Evolutionary conservation across 2,888 invertebrate genomes (phyloP).

Genomic region (Leucophenga maculata): DNA sequence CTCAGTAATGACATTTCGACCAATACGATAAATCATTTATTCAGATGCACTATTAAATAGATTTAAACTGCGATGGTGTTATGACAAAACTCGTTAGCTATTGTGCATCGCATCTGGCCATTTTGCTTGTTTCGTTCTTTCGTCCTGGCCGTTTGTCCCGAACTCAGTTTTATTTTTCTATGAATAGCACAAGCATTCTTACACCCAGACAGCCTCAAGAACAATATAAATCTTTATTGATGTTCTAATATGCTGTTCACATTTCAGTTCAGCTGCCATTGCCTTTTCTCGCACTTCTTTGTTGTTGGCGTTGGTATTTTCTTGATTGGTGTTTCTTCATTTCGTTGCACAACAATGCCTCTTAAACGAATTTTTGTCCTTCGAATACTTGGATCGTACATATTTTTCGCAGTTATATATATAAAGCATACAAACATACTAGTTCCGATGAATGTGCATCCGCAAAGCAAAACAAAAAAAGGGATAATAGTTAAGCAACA

Average conservation of each 20-base stretch:
- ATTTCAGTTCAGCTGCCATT: neutral
- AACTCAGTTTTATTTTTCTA: slow-evolving; percentile 38
- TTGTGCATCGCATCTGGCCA: neutral
- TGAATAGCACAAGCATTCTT: slow-evolving; percentile 37
- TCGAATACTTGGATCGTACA: neutral
- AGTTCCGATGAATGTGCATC: too few species aligned
- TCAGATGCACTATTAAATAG: neutral
- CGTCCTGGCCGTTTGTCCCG: neutral
- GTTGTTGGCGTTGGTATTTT: neutral
- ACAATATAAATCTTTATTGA: slow-evolving; percentile 59
- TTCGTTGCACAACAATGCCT: neutral
- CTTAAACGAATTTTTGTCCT: neutral
- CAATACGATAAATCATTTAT: slow-evolving; percentile 1
- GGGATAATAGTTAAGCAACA: too few species aligned
- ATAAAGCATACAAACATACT: too few species aligned
- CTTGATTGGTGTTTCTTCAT: neutral
- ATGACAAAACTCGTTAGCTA: slow-evolving; percentile 6
- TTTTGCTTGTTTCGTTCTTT: neutral
- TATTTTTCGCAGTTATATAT: neutral
- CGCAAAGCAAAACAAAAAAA: too few species aligned
- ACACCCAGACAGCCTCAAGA: slow-evolving; percentile 31
- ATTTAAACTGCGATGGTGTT: neutral
- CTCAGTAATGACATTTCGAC: too few species aligned
- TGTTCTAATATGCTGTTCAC: slow-evolving; percentile 38
- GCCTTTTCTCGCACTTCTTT: neutral